phyloP scores from a whole-genome alignment of 2,888 invertebrate species.

The Aspidapion aeneum region DNA sequence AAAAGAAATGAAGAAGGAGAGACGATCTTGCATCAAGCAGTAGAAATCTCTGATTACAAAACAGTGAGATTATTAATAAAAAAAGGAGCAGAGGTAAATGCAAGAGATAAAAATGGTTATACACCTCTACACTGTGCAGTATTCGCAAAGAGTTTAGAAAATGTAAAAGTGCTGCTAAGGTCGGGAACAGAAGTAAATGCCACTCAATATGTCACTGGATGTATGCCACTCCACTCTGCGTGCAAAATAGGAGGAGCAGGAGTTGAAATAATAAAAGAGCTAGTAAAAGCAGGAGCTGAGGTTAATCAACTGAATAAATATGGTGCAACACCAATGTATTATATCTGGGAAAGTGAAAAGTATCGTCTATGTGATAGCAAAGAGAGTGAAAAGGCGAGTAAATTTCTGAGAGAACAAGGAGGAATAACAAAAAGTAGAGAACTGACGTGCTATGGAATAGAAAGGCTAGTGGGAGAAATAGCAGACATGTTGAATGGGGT shows the following conservation, averaged over 20 bases:
- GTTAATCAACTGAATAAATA: conserved; percentile 12
- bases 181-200: conserved; percentile 11
- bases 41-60: too few species aligned
- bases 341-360: conserved; percentile 8
- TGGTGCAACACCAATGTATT: conserved; percentile 7
- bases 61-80: too few species aligned
- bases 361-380: conserved; percentile 7
- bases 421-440: conserved; percentile 9
- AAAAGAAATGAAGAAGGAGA: too few species aligned
- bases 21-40: too few species aligned
- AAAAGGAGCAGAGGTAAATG: too few species aligned
- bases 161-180: conserved; percentile 9
- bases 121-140: conserved; percentile 11
- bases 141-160: conserved; percentile 7
- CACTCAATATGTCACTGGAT: conserved; percentile 7
- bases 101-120: conserved; percentile 9
- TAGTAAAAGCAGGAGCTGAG: conserved; percentile 9
- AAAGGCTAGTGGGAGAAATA: conserved; percentile 7
- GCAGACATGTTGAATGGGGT: conserved; percentile 7
- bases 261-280: conserved; percentile 11
- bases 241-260: conserved; percentile 12
- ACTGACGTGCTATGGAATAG: conserved; percentile 9
- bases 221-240: conserved; percentile 10
- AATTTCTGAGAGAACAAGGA: too few species aligned
- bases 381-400: conserved; percentile 9